Base-by-base conservation (phyloP, 2,888 invertebrate genomes). In the Marronus borbonicus region DNA sequence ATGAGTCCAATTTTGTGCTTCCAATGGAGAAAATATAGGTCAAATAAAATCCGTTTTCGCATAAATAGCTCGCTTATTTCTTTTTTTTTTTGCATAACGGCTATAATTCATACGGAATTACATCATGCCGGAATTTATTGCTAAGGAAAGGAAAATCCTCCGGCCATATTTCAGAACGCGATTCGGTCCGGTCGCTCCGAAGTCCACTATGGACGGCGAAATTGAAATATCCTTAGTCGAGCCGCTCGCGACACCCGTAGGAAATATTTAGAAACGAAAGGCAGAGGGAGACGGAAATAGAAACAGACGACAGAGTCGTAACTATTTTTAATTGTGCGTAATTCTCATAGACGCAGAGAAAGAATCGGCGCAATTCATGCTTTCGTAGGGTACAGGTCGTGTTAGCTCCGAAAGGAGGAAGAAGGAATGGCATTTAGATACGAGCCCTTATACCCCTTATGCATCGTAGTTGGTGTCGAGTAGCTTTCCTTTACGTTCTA, bases 281-380 rank as follows among this genome's bases (percentile, higher is more conserved):
- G 28, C 50, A 28, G n/a, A 66, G 39, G 10, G 50, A 68, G 68
- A 52, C 39, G 36, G 65, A 2, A 12, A 44, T 8, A 66, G 65
- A 24, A 7, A 20, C 3, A 12, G 50, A 50, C 50, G 68, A 50
- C 68, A 50, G 52, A 68, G 24, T 68, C 68, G 39, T 68, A 68
- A 68, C 52, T 68, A 68, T 68, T 50, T 31, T 68, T 68, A 68
- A 68, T 68, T 68, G 68, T 50, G 28, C 50, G 24, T 68, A 68
- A 68, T 68, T 68, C 68, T 50, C 52, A 28, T n/a, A 20, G 50
- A 28, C 50, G 50, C 14, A 44, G 44, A n/a, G 12, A 68, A 68
- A 68, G 44, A 68, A 68, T 28, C n/a, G 68, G 28, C 20, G n/a
- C 14, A 50, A 31, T 31, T 31, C 28, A 14, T 68, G 49, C 4